These are phyloP conservation scores for Eupithecia subumbrata DNA, from an alignment of 2,888 invertebrate genomes.

Conservation along the genomic window DNA sequence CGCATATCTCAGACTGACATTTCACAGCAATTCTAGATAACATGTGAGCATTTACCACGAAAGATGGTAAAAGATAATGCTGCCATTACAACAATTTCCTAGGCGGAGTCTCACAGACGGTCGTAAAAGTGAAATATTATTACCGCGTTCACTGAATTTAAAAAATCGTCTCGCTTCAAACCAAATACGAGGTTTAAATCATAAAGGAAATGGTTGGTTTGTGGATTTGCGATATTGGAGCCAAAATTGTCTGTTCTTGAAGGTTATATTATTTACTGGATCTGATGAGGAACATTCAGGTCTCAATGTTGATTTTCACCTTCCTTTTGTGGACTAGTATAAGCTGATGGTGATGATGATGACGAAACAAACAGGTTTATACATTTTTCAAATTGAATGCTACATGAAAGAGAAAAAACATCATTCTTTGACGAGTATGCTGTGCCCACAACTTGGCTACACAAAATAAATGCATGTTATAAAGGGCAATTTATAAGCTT, in stretches of 20 bases:
- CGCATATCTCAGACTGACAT: slow-evolving; percentile 6
- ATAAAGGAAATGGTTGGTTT: slow-evolving; percentile 50
- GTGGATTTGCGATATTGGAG: slow-evolving; percentile 42
- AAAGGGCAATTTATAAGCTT: too few relatives aligned
- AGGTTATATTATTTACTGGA: not conserved
- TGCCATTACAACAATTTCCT: slow-evolving; percentile 73
- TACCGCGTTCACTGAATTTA: slow-evolving; percentile 78
- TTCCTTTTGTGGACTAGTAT: too few relatives aligned
- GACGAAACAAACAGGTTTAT: too few relatives aligned
- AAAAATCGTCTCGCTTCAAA: slow-evolving; percentile 67
- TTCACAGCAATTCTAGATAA: slow-evolving; percentile 6
- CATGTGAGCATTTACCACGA: slow-evolving; percentile 55
- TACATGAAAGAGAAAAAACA: too few relatives aligned
- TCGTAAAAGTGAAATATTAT: slow-evolving; percentile 82
- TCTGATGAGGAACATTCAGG: not conserved
- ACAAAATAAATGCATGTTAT: too few relatives aligned
- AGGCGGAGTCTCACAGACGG: slow-evolving; percentile 71
- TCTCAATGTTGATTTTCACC: not conserved
- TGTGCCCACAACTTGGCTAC: too few relatives aligned
- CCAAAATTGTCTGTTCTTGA: slow-evolving; percentile 23
- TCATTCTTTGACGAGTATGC: too few relatives aligned
- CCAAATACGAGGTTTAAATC: slow-evolving; percentile 65
- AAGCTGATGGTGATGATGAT: too few relatives aligned
- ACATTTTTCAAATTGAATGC: too few relatives aligned
- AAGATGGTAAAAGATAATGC: slow-evolving; percentile 70